Percentiles rank a stretch among this genome's conserved stretches.
These are phyloP conservation scores for Coelopa pilipes DNA, from an alignment of 2,888 invertebrate genomes.

Conservation along the genomic window DNA sequence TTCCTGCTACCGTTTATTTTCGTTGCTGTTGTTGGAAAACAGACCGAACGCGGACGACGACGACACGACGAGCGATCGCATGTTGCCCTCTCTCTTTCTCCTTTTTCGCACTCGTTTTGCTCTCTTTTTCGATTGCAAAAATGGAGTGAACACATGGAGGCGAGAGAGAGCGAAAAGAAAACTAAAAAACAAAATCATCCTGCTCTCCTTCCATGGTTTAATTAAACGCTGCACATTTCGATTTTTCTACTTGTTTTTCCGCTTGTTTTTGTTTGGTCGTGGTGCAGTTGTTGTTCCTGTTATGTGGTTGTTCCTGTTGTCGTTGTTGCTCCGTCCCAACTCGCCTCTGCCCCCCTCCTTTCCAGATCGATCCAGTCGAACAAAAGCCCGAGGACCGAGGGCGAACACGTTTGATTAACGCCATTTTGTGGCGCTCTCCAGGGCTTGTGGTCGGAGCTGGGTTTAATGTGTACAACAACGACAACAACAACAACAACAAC, in stretches of 20 bases:
- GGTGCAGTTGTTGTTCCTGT: neutral
- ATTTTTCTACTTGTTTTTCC: neutral
- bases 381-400: too few species aligned
- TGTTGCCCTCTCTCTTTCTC: too few species aligned
- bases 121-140: neutral
- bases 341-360: neutral
- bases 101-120: too few species aligned
- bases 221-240: slow-evolving; percentile 22
- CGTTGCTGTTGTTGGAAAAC: too few species aligned
- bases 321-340: too few species aligned
- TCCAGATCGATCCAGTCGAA: too few species aligned
- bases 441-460: slow-evolving; percentile 28
- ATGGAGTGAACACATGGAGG: neutral
- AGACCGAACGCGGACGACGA: too few species aligned
- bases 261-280: slow-evolving; percentile 6
- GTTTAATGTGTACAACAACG: slow-evolving; percentile 34
- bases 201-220: neutral
- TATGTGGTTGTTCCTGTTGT: neutral
- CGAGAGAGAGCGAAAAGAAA: too few species aligned
- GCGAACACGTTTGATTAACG: slow-evolving; percentile 9
- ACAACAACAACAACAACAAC: slow-evolving; percentile 29
- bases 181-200: neutral
- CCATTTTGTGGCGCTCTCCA: slow-evolving; percentile 31
- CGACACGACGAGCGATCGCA: too few species aligned
- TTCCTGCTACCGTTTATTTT: too few species aligned